Evolutionary conservation across 2,888 invertebrate species (phyloP), one percentile per base, ranked within the genome.

Genomic region (Malthinus seriepunctatus): DNA sequence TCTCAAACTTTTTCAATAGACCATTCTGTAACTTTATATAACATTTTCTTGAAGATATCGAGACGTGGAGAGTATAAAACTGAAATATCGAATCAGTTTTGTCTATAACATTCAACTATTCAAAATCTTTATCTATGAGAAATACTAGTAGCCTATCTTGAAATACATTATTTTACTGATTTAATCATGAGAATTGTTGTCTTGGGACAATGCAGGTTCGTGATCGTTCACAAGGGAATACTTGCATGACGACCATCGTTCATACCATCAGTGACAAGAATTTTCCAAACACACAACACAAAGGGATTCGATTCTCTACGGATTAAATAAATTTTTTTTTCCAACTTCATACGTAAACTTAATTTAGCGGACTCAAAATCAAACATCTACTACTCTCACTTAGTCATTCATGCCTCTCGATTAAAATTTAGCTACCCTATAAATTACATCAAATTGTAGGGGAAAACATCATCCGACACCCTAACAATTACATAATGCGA

Each of bases 121-220:
- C 23, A 42, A 39, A 39, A 15, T 15, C n/a, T 15, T 39, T 39
- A 39, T 47, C 47, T 3, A 33, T 14, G 32, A 55, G 34, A 49
- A 55, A 42, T 38, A 32, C 47, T 44, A 34, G 49, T 42, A 55
- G 55, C 55, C 32, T 55, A 55, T 51, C 47, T 52, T 31, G 58
- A 53, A 59, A 52, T 42, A 46, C 58, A 62, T 62, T 62, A 62
- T 55, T 59, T 55, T 31, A 33, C 62, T 60, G 59, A 63, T 63
- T 53, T 60, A 63, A 63, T 63, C 62, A 54, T 52, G 56, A 37
- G 53, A 63, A 63, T 63, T 63, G 60, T 59, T 51, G 55, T 56
- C 60, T 56, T 46, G 62, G 62, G 62, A 63, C 52, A 45, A 42
- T 46, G 33, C 56, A 38, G 53, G 56, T 47, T 51, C 56, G 56